Evolutionary conservation across 2,888 invertebrate genomes (phyloP), one percentile per base, ranked within the genome.

Genomic region (Meloe dianella): DNA sequence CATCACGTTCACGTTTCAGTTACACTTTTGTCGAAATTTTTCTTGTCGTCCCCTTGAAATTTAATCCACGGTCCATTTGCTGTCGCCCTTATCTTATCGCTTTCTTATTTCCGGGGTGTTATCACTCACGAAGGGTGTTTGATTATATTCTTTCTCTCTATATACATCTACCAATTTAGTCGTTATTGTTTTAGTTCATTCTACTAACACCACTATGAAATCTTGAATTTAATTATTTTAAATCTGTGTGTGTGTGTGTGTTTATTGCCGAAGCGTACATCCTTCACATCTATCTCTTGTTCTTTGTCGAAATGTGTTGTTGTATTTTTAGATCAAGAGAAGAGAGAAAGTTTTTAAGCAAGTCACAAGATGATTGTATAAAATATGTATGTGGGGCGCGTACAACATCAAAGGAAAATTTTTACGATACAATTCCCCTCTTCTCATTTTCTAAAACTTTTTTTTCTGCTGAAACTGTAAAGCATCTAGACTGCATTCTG

Each of bases 61-160:
- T 67, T 70, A 74, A 75, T 75, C 71, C 74, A 64, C 68, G 76
- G 75, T 75, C 74, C 77, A 77, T 77, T 77, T 76, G 73, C 72
- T 68, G 69, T 54, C 70, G 70, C 69, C 71, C 71, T 71, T 72
- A 61, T 73, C 75, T 77, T 75, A 77, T 77, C 76, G 72, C 68
- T 71, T 74, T 73, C 75, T 76, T 74, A 76, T 76, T 77, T 76
- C 77, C 76, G 66, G 65, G 63, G 66, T 66, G 76, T 76, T 77
- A 76, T 77, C 77, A 71, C 72, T 57, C 60, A 70, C 54, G 22
- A 29, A 56, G 22, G 56, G 32, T 24, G 24, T 54, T 54, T 10
- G 54, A 54, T 54, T 69, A 68, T 72, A 67, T 66, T 54, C 58
- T 71, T 63, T 65, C 66, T 63, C 64, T 65, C n/a, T n/a, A n/a